Percentiles rank a stretch among this genome's conserved stretches.
Evolutionary conservation across 2,888 invertebrate genomes (phyloP).

Genomic region (Xylophagus ater): DNA sequence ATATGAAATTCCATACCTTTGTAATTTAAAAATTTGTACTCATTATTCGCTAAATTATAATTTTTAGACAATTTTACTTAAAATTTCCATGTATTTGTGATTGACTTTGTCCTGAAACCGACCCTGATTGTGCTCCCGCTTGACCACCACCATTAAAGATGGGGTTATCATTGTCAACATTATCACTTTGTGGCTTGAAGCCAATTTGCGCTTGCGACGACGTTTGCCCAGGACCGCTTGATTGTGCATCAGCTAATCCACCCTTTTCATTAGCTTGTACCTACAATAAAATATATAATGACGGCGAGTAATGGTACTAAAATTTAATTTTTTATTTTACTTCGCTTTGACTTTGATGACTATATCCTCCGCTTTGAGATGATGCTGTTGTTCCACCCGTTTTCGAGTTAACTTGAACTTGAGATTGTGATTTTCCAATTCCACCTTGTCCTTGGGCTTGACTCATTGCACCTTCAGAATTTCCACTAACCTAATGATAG

Average conservation of each 20-base stretch:
- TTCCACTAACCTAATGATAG: constrained; percentile 50
- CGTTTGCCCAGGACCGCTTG: constrained; percentile 71
- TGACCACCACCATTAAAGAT: constrained; percentile 66
- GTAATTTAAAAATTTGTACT: background rate
- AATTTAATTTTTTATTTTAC: constrained; percentile 21
- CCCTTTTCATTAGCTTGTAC: constrained; percentile 73
- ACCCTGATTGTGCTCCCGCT: constrained; percentile 67
- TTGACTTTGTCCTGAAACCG: constrained; percentile 66
- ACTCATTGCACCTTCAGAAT: constrained; percentile 62
- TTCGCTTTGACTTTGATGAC: constrained; percentile 53
- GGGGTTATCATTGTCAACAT: constrained; percentile 35
- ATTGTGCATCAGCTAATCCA: constrained; percentile 76
- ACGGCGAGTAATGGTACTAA: no score
- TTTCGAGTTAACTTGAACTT: constrained; percentile 62
- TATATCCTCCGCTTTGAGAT: constrained; percentile 61
- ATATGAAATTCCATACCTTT: constrained; percentile 58
- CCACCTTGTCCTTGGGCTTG: constrained; percentile 65
- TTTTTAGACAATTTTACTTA: constrained; percentile 25
- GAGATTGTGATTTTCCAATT: constrained; percentile 63
- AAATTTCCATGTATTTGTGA: constrained; percentile 74
- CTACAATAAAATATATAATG: constrained; percentile 34
- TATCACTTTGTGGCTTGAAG: constrained; percentile 59
- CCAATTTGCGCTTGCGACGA: constrained; percentile 84
- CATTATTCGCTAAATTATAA: background rate
- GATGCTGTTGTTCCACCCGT: constrained; percentile 65